phyloP scores from a whole-genome alignment of 1,140 invertebrate genomes.

The Eufriesea mexicana region DNA sequence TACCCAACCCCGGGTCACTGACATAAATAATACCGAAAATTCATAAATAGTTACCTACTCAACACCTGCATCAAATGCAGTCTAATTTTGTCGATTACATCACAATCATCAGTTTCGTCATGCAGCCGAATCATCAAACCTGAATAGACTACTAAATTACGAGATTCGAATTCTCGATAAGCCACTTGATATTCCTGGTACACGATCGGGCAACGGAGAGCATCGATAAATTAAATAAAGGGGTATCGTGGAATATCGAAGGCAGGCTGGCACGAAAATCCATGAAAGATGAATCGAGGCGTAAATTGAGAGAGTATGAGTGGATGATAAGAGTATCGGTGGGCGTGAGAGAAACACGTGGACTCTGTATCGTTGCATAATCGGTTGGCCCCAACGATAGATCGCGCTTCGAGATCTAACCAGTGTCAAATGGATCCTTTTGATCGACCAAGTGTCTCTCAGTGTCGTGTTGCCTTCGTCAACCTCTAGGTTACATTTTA shows the following conservation, averaged over 20 bases:
- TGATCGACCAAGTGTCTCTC: too few relatives aligned
- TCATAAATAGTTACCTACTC: neutral
- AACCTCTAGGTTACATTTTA: neutral
- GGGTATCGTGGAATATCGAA: too few relatives aligned
- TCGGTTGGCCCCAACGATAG: neutral
- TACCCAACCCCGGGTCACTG: neutral
- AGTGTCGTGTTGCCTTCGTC: neutral
- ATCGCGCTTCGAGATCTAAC: neutral
- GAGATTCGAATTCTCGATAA: neutral
- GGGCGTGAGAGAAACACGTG: slow-evolving; percentile 27
- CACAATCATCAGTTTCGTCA: neutral
- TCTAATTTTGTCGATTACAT: neutral
- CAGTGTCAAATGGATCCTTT: neutral
- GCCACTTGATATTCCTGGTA: neutral
- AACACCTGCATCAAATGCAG: too few relatives aligned
- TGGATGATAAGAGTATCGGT: slow-evolving; percentile 29
- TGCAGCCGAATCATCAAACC: neutral
- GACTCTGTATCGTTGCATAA: slow-evolving; percentile 29
- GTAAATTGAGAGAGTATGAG: slow-evolving; percentile 9
- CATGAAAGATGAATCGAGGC: neutral
- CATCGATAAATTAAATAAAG: neutral
- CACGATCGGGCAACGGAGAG: neutral
- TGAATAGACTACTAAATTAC: neutral
- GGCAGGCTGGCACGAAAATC: neutral
- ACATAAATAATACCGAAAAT: neutral